These are phyloP conservation scores for Zaprionus taronus DNA, from an alignment of 1,140 invertebrate genomes.

Conservation along the genomic window DNA sequence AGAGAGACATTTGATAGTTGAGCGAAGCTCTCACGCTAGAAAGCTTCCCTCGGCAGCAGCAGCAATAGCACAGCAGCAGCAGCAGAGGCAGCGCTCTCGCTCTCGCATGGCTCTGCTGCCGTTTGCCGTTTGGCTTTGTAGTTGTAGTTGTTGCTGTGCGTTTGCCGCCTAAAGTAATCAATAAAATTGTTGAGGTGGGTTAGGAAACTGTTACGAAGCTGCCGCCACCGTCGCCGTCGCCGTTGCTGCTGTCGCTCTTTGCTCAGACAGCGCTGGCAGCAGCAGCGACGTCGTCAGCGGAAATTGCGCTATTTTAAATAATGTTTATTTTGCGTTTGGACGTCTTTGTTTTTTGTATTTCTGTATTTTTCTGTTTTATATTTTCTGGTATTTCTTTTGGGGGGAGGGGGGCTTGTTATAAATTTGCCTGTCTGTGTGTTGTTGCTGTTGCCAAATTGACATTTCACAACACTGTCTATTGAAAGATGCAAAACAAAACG, in stretches of 20 bases:
- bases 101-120: constrained; percentile 39
- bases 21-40: constrained; percentile 50
- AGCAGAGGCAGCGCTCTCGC: constrained; percentile 30
- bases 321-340: constrained; percentile 78
- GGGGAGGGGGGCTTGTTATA: constrained; percentile 45
- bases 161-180: constrained; percentile 83
- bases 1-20: constrained; percentile 63
- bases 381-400: constrained; percentile 22
- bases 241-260: constrained; percentile 26
- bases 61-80: constrained; percentile 1
- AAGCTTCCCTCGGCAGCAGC: constrained; percentile 31
- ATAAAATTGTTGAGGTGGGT: constrained; percentile 85
- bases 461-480: constrained; percentile 68
- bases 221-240: constrained; percentile 47
- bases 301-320: constrained; percentile 84
- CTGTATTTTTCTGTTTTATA: constrained; percentile 29
- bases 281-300: constrained; percentile 64
- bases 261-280: constrained; percentile 44
- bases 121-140: constrained; percentile 15
- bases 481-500: constrained; percentile 48
- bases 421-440: constrained; percentile 44
- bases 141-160: constrained; percentile 42
- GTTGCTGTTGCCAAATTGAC: constrained; percentile 74
- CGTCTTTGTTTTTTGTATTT: constrained; percentile 53
- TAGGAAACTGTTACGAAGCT: constrained; percentile 84